A percentile compares a stretch with the other conserved stretches of the same genome.
Conservation (phyloP, 64 coral and sea anemone genomes). For the Pocillopora damicornis region DNA sequence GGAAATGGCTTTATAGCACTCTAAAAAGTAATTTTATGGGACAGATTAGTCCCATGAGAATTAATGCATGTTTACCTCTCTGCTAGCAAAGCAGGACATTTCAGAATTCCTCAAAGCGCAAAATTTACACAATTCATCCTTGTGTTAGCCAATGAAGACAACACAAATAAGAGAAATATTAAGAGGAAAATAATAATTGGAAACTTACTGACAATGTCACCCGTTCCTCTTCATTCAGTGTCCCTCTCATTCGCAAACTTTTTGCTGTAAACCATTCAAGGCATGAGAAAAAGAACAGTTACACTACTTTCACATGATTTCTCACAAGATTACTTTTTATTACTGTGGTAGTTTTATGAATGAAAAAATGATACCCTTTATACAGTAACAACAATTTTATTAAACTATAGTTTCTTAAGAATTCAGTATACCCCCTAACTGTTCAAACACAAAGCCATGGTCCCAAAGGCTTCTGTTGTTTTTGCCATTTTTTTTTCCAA, state of each 20-base stretch:
- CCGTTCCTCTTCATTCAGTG: constrained; percentile 18
- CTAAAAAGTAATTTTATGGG: constrained; percentile 22
- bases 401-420: neutral
- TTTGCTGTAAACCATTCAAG: neutral
- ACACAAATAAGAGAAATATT: neutral
- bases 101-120: no score
- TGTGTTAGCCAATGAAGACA: no score
- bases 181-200: neutral
- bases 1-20: constrained; percentile 92
- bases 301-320: neutral
- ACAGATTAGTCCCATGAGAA: neutral
- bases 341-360: neutral
- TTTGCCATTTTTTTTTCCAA: no score
- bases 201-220: constrained; percentile 16
- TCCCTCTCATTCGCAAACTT: constrained; percentile 32
- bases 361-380: neutral
- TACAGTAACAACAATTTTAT: neutral
- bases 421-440: neutral
- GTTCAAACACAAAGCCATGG: no score
- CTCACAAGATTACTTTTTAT: neutral
- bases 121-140: no score
- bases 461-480: no score
- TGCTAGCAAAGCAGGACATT: no score
- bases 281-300: neutral
- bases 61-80: no score